phyloP scores from a whole-genome alignment of 92 coral and sea anemone species.

The Epizoanthus rinbou region DNA sequence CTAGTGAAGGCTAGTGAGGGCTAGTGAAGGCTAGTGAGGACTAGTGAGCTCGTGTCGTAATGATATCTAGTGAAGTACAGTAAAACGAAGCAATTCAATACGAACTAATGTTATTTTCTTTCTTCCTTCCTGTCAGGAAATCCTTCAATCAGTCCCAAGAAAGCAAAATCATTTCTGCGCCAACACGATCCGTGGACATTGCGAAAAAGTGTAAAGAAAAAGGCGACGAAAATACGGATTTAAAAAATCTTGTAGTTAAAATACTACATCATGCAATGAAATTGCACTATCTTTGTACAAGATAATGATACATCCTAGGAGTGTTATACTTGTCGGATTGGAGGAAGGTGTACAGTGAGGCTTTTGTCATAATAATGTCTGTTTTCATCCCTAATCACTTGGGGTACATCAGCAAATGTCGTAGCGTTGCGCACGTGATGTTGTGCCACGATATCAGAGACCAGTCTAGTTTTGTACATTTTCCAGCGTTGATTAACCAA shows the following conservation, averaged over 20 bases:
- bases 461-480: slow-evolving; percentile 21
- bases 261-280: no score
- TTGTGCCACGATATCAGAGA: slow-evolving; percentile 19
- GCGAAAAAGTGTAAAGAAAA: neutral
- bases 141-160: neutral
- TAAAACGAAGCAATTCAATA: neutral
- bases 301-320: no score
- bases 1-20: neutral
- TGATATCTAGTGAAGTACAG: neutral
- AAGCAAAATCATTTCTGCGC: slow-evolving; percentile 13
- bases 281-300: no score
- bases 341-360: slow-evolving; percentile 16
- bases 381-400: slow-evolving; percentile 26
- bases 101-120: neutral
- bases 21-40: neutral
- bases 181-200: neutral
- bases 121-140: neutral
- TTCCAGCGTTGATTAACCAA: slow-evolving; percentile 36
- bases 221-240: neutral
- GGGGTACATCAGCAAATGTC: slow-evolving; percentile 30
- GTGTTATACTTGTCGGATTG: neutral
- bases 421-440: neutral
- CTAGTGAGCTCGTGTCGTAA: neutral
- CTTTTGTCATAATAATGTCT: slow-evolving; percentile 21
- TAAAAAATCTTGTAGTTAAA: neutral